phyloP scores from a whole-genome alignment of 37 sponge, comb jelly and placozoan genomes.

The Chondrilla cf. caribensis region DNA sequence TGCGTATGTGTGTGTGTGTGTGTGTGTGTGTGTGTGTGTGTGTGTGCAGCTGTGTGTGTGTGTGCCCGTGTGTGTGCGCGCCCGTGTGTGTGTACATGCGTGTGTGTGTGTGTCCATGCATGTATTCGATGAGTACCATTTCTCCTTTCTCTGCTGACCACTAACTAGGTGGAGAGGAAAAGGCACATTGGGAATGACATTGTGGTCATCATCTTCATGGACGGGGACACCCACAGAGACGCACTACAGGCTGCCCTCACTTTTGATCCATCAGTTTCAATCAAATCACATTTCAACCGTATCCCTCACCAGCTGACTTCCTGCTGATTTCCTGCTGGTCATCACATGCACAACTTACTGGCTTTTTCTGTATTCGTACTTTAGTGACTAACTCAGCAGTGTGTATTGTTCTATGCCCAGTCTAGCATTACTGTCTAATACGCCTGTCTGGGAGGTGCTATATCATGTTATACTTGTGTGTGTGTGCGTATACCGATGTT shows the following conservation, averaged over 20 bases:
- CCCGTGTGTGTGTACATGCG: slow-evolving; percentile 23
- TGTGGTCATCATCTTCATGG: slow-evolving; percentile 73
- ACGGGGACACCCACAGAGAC: slow-evolving; percentile 45
- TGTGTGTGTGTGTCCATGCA: neutral
- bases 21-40: slow-evolving; percentile 28
- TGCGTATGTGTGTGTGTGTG: slow-evolving; percentile 35
- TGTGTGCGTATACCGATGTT: too few relatives aligned
- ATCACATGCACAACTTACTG: too few relatives aligned
- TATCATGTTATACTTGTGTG: too few relatives aligned
- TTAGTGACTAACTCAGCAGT: too few relatives aligned
- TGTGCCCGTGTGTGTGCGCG: slow-evolving; percentile 23
- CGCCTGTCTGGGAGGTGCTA: too few relatives aligned
- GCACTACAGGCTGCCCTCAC: slow-evolving; percentile 17
- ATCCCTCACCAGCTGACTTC: slow-evolving; percentile 57
- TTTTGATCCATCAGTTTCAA: slow-evolving; percentile 51
- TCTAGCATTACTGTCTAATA: too few relatives aligned
- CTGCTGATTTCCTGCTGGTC: neutral
- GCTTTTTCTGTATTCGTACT: too few relatives aligned
- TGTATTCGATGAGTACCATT: neutral
- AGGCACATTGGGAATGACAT: slow-evolving; percentile 89
- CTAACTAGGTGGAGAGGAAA: slow-evolving; percentile 85
- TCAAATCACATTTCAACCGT: slow-evolving; percentile 80
- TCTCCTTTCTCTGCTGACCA: neutral
- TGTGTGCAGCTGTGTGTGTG: neutral
- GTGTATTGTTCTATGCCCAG: too few relatives aligned